Percentiles rank a stretch among this genome's conserved stretches.
Evolutionary conservation across 2,888 invertebrate species (phyloP).

Genomic region (Mesorhabditis spiculigera): DNA sequence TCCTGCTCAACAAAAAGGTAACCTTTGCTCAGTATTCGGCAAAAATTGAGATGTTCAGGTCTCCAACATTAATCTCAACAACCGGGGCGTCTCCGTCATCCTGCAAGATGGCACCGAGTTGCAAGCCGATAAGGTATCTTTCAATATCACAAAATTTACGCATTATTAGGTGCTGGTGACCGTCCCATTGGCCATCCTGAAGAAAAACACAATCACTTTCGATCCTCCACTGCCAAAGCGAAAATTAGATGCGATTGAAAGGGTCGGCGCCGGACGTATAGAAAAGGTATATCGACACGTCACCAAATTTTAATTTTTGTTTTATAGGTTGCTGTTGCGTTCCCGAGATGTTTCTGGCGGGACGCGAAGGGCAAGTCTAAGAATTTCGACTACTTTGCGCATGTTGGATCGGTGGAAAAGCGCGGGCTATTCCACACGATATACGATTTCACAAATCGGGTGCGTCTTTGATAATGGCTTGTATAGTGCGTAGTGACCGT

Average conservation of each 20-base stretch:
- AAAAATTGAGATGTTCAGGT: not conserved
- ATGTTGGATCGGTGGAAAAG: slow-evolving; percentile 33
- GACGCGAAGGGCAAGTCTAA: slow-evolving; percentile 47
- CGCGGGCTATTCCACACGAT: slow-evolving; percentile 62
- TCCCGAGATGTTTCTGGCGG: slow-evolving; percentile 61
- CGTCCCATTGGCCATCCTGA: slow-evolving; percentile 61
- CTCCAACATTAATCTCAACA: not conserved
- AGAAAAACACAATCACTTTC: slow-evolving; percentile 58
- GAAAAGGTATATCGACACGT: not conserved
- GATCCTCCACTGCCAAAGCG: slow-evolving; percentile 59
- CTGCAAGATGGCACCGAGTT: slow-evolving; percentile 16
- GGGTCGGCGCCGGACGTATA: slow-evolving; percentile 60
- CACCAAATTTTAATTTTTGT: not conserved
- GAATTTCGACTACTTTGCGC: slow-evolving; percentile 57
- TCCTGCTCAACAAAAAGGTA: slow-evolving; percentile 58
- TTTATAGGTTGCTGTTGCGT: slow-evolving; percentile 60
- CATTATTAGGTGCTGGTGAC: slow-evolving; percentile 61
- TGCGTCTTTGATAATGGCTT: slow-evolving; percentile 16
- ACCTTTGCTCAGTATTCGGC: slow-evolving; percentile 4
- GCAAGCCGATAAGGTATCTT: slow-evolving; percentile 17
- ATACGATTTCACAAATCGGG: slow-evolving; percentile 60
- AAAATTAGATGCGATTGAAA: slow-evolving; percentile 59
- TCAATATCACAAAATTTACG: not conserved
- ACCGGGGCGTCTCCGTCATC: slow-evolving; percentile 9
- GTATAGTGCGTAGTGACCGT: not conserved